Evolutionary conservation across 1,140 invertebrate species (phyloP).

Genomic region (Caenorhabditis inopinata): DNA sequence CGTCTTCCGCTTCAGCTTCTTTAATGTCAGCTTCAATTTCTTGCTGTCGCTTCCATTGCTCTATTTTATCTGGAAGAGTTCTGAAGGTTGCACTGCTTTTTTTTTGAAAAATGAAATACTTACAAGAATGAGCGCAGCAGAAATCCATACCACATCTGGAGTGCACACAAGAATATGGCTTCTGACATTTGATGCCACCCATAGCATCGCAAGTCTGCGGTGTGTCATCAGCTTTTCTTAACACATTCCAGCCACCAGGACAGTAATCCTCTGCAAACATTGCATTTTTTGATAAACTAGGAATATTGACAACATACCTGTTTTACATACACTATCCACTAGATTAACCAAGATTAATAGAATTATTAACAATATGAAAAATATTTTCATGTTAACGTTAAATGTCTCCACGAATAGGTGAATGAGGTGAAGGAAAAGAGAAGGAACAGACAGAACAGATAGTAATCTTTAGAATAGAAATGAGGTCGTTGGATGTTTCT

Average conservation of each 20-base stretch:
- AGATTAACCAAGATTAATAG: background rate
- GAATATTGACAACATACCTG: background rate
- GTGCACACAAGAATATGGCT: slow-evolving; percentile 16
- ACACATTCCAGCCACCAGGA: background rate
- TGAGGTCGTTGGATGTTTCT: background rate
- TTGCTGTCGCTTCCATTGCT: slow-evolving; percentile 9
- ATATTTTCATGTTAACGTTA: background rate
- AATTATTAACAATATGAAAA: background rate
- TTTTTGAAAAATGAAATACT: background rate
- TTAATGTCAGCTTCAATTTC: slow-evolving; percentile 29
- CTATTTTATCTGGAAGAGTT: background rate
- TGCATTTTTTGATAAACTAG: background rate
- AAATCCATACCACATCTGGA: slow-evolving; percentile 21
- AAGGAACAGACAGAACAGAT: background rate
- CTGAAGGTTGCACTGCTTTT: background rate
- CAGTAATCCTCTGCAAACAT: slow-evolving; percentile 17
- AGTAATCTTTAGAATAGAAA: background rate
- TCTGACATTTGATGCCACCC: slow-evolving; percentile 11
- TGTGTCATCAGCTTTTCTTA: slow-evolving; percentile 12
- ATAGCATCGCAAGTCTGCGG: slow-evolving; percentile 25
- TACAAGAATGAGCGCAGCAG: slow-evolving; percentile 8
- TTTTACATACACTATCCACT: slow-evolving; percentile 3
- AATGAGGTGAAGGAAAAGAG: no score
- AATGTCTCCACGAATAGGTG: background rate
- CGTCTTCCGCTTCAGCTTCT: background rate